Evolutionary conservation across 1,140 invertebrate genomes (phyloP).

Genomic region (Micrasema minimum): DNA sequence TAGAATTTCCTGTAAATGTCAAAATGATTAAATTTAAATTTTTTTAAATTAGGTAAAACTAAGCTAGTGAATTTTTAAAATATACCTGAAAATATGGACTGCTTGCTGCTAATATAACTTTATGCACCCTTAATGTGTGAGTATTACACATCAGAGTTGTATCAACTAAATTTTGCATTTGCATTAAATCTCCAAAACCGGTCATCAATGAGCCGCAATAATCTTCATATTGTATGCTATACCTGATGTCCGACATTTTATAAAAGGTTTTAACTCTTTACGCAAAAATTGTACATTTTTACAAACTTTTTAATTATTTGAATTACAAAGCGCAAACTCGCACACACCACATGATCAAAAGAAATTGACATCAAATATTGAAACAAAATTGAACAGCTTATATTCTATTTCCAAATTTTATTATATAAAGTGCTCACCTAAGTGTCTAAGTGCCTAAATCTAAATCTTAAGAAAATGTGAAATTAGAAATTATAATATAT

Average conservation of each 20-base stretch:
- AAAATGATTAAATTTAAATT: conserved; percentile 13
- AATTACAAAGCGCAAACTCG: neutral
- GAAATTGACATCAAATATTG: conserved; percentile 10
- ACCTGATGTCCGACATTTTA: conserved; percentile 37
- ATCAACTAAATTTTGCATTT: conserved; percentile 71
- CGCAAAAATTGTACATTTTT: neutral
- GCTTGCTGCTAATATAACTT: conserved; percentile 70
- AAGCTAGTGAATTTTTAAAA: neutral
- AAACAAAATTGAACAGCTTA: conserved; percentile 11
- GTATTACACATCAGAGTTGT: conserved; percentile 72
- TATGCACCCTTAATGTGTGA: conserved; percentile 70
- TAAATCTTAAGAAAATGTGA: too few species aligned
- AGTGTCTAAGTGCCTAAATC: too few species aligned
- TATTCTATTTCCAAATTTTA: too few species aligned
- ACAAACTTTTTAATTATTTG: neutral
- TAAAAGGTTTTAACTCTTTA: conserved; percentile 10
- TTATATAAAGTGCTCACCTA: too few species aligned
- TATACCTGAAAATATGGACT: conserved; percentile 50
- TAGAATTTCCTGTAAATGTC: conserved; percentile 47
- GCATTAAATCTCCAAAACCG: conserved; percentile 69
- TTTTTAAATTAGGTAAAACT: neutral
- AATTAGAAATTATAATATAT: too few species aligned
- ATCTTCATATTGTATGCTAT: conserved; percentile 66
- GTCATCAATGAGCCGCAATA: conserved; percentile 69
- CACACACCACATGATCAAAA: too few species aligned